These are phyloP conservation scores for Psilopogon haemacephalus DNA, from an alignment of 2,113 vertebrate genomes.

Conservation along the genomic window DNA sequence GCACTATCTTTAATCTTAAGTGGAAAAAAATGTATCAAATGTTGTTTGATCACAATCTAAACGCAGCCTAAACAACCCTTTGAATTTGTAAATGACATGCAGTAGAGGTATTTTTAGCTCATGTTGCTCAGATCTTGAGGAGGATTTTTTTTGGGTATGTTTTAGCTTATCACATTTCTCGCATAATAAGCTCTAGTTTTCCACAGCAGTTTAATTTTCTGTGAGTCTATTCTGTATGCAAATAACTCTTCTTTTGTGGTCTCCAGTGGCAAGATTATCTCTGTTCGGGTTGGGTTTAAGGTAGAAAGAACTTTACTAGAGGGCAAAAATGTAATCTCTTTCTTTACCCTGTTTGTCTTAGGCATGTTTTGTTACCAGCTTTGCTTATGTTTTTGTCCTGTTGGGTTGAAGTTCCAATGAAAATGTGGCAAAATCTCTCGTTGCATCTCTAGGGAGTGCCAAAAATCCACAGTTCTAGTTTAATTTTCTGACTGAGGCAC, in stretches of 20 bases:
- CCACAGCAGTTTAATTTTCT: constrained; percentile 33
- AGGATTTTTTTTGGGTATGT: constrained; percentile 2
- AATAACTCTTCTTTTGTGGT: neutral
- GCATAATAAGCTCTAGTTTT: constrained; percentile 29
- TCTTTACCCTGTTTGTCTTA: neutral
- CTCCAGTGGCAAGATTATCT: neutral
- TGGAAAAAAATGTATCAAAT: neutral
- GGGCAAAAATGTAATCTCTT: neutral
- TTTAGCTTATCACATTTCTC: constrained; percentile 36
- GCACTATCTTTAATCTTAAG: constrained; percentile 49
- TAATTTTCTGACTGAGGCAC: neutral
- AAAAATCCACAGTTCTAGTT: neutral
- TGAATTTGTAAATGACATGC: constrained; percentile 65
- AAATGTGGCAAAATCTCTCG: neutral
- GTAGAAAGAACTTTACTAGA: neutral
- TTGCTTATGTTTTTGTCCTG: neutral
- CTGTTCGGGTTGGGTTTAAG: neutral
- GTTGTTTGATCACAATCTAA: constrained; percentile 66
- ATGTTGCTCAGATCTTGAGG: constrained; percentile 21
- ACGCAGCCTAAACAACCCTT: constrained; percentile 62
- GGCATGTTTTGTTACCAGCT: neutral
- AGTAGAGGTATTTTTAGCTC: constrained; percentile 70
- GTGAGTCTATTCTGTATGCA: constrained; percentile 28
- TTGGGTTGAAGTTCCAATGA: neutral
- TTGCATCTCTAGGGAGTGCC: fast-evolving